These are phyloP conservation scores for Dione vanillae DNA, from an alignment of 2,888 invertebrate genomes.

Conservation along the genomic window DNA sequence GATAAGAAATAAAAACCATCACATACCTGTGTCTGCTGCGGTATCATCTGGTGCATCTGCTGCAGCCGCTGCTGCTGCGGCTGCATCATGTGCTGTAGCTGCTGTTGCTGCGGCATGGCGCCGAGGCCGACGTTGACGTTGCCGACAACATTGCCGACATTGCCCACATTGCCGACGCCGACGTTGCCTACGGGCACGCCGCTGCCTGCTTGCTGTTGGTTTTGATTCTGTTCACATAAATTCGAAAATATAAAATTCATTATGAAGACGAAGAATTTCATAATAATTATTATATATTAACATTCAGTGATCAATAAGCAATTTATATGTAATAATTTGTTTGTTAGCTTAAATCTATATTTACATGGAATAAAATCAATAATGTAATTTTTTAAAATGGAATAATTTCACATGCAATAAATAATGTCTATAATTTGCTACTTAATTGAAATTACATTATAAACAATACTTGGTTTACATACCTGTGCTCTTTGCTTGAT, in stretches of 20 bases:
- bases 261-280: no score
- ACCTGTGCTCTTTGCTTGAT: constrained; percentile 94
- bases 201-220: constrained; percentile 69
- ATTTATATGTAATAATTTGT: no score
- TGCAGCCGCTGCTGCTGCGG: constrained; percentile 84
- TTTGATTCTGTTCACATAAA: constrained; percentile 69
- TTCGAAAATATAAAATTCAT: no score
- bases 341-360: no score
- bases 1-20: neutral
- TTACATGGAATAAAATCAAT: no score
- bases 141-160: constrained; percentile 57
- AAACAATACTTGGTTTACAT: constrained; percentile 15
- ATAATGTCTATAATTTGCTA: no score
- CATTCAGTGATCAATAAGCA: no score
- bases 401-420: no score
- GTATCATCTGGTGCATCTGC: constrained; percentile 84
- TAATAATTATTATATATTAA: no score
- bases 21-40: constrained; percentile 82
- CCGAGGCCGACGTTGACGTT: constrained; percentile 62
- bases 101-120: constrained; percentile 74
- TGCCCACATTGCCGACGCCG: constrained; percentile 54
- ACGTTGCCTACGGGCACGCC: constrained; percentile 50
- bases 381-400: no score
- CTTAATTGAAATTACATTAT: no score
- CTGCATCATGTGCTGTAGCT: constrained; percentile 84